Conservation (phyloP, 2,797 vertebrate genomes). For the Pangasius macronema region DNA sequence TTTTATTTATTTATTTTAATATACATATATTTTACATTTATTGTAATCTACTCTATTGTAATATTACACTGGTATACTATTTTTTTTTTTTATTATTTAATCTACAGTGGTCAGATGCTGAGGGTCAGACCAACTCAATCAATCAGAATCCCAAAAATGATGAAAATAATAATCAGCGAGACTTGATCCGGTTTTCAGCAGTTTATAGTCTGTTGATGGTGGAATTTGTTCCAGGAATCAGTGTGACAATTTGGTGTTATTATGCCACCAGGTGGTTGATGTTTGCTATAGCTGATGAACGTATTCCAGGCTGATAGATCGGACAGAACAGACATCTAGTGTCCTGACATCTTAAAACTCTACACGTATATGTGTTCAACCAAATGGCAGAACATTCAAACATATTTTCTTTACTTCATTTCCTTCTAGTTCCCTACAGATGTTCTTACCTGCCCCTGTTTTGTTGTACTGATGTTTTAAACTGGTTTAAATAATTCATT, state of each 20-base stretch:
- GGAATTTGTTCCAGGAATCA: not conserved
- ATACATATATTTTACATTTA: not conserved
- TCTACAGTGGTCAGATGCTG: not conserved
- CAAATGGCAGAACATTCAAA: not conserved
- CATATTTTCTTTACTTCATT: not conserved
- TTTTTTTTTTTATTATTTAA: not conserved
- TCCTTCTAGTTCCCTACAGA: constrained; percentile 56
- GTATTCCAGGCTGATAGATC: not conserved
- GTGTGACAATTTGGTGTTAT: constrained; percentile 54
- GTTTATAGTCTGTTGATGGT: constrained; percentile 2
- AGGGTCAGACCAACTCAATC: not conserved
- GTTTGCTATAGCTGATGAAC: constrained; percentile 48
- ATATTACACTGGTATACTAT: not conserved
- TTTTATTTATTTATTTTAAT: not conserved
- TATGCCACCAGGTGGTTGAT: constrained; percentile 73
- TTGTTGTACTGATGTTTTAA: constrained; percentile 46
- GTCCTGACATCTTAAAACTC: not conserved
- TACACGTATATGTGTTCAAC: not conserved
- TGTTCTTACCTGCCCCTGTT: constrained; percentile 3
- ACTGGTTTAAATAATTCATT: constrained; percentile 56
- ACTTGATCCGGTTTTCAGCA: not conserved
- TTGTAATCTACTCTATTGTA: constrained; percentile 30
- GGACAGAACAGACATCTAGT: constrained; percentile 42
- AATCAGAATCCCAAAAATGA: not conserved
- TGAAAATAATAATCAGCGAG: not conserved